Conservation (phyloP, 2,888 invertebrate species). For the Asteroscopus sphinx region DNA sequence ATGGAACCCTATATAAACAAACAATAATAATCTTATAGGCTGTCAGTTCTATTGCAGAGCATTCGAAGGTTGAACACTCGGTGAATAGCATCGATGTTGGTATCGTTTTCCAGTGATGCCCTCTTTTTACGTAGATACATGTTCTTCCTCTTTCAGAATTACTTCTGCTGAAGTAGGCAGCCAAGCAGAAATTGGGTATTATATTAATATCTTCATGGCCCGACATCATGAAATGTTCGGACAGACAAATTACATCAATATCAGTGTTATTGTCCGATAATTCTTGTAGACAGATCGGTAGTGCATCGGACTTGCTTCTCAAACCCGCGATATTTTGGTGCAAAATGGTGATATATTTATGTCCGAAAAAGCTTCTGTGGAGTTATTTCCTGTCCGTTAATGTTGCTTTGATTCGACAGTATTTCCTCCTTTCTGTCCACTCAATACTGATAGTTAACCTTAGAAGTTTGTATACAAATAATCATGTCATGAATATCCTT, state of each 20-base stretch:
- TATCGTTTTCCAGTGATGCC: slow-evolving; percentile 4
- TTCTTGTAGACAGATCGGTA: slow-evolving; percentile 13
- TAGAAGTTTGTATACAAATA: slow-evolving; percentile 1
- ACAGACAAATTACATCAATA: slow-evolving; percentile 13
- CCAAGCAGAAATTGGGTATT: slow-evolving; percentile 3
- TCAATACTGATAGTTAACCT: too few species aligned
- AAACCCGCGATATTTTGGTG: slow-evolving; percentile 23
- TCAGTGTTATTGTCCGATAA: slow-evolving; percentile 1
- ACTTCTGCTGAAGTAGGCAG: neutral
- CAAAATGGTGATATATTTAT: slow-evolving; percentile 11
- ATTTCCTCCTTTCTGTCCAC: too few species aligned
- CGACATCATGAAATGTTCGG: slow-evolving; percentile 14
- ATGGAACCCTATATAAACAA: slow-evolving; percentile 13
- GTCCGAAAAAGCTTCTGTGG: slow-evolving; percentile 8
- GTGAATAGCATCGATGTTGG: slow-evolving; percentile 9
- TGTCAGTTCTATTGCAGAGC: slow-evolving; percentile 4
- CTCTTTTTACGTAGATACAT: slow-evolving; percentile 8
- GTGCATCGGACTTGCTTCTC: slow-evolving; percentile 2
- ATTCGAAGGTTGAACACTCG: slow-evolving; percentile 7
- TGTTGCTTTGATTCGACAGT: neutral
- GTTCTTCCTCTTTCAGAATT: slow-evolving; percentile 3
- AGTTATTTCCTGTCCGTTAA: neutral
- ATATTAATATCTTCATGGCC: neutral
- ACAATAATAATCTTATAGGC: slow-evolving; percentile 9
- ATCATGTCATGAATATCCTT: slow-evolving; percentile 7